Evolutionary conservation across 1,140 invertebrate species (phyloP).

Genomic region (Diachasmimorpha longicaudata): DNA sequence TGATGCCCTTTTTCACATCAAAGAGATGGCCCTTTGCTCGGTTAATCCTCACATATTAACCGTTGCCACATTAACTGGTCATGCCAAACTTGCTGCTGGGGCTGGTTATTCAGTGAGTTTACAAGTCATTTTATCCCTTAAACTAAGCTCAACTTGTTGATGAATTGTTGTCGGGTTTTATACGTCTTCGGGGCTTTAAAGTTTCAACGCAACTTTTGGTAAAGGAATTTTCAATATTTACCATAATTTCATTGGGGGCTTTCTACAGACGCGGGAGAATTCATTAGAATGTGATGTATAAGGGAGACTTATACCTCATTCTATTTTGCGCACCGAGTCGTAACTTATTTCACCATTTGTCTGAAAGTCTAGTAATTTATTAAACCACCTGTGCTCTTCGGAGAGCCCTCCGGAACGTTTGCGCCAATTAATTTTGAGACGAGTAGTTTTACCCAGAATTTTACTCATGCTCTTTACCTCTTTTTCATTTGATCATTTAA

Average conservation of each 20-base stretch:
- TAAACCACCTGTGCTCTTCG: constrained; percentile 5
- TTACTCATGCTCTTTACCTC: background rate
- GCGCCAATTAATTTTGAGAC: background rate
- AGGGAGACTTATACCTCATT: constrained; percentile 12
- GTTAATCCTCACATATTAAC: constrained; percentile 90
- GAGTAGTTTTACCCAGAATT: background rate
- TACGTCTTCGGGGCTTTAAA: background rate
- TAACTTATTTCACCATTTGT: constrained; percentile 24
- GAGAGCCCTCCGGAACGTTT: background rate
- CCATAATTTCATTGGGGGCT: constrained; percentile 12
- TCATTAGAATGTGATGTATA: constrained; percentile 26
- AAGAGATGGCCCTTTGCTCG: constrained; percentile 70
- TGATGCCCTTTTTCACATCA: constrained; percentile 85
- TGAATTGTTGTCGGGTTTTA: background rate
- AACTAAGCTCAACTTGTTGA: background rate
- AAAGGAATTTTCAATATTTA: constrained; percentile 27
- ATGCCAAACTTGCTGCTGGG: constrained; percentile 81
- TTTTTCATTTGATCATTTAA: background rate
- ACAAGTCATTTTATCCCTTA: constrained; percentile 31
- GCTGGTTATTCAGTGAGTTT: constrained; percentile 76
- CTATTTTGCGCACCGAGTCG: background rate
- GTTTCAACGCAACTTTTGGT: background rate
- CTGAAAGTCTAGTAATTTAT: constrained; percentile 29
- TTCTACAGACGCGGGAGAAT: constrained; percentile 25
- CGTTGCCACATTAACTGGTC: constrained; percentile 93